Evolutionary conservation across 2,797 vertebrate genomes (phyloP), one percentile per base, ranked within the genome.

Genomic region (Silurus aristotelis): DNA sequence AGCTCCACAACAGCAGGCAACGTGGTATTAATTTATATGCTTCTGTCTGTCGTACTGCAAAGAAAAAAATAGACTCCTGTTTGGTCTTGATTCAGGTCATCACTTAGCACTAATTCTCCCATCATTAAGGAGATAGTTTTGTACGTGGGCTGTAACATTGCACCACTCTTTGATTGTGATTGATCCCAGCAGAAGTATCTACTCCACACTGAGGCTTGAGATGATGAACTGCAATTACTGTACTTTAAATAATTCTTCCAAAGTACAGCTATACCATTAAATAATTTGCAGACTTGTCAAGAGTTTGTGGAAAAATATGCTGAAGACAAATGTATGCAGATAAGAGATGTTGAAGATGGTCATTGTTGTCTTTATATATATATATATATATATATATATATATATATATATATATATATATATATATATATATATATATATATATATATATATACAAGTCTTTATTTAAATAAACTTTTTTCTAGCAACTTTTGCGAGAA

Each of bases 201-300:
- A 92, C 93, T 93, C 88, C 89, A 93, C 95, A 96, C 95, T 93
- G 92, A 96, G 95, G 93, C 92, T 93, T 93, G 91, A 92, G 92
- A 95, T 94, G 91, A 93, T 90, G 91, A 94, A 93, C 93, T 93
- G 93, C 95, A 96, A 97, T 97, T 97, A 96, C 93, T 94, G 95
- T 96, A 96, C 96, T 96, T 97, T 96, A 96, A 97, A 96, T 97
- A 97, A 97, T 97, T 96, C 94, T 94, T 95, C 94, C 95, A 96
- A 96, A 97, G 95, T 96, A 96, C 95, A 95, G 95, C 94, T 92
- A 52, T 52, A 92, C 94, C 94, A 95, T 96, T 96, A 96, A 96
- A 97, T 96, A 95, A 97, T 95, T 95, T 93, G 94, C 94, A 92
- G 93, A 92, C 94, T 96, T 95, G 93, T 96, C 95, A 95, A 55